A percentile compares a stretch with the other conserved stretches of the same genome.
These are phyloP conservation scores for Leptopilina myrica DNA, from an alignment of 2,888 invertebrate genomes.

Conservation along the genomic window DNA sequence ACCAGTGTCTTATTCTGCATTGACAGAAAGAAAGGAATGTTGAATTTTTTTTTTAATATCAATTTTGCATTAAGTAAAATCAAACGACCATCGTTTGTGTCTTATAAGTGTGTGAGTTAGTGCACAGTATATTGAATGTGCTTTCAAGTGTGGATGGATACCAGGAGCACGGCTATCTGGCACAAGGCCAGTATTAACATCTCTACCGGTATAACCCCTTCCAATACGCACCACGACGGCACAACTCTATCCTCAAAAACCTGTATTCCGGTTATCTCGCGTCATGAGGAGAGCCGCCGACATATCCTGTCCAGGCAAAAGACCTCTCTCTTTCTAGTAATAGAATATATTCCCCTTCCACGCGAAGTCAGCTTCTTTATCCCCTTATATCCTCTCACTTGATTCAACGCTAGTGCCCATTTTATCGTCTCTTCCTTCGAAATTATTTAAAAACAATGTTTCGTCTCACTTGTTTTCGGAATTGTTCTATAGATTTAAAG, in stretches of 20 bases:
- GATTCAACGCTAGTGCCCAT: conserved; percentile 41
- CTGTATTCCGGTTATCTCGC: conserved; percentile 73
- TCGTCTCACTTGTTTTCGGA: background rate
- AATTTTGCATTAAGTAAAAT: conserved; percentile 7
- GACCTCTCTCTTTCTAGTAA: conserved; percentile 50
- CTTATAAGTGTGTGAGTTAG: conserved; percentile 56
- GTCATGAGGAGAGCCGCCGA: conserved; percentile 54
- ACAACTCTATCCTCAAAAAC: conserved; percentile 72
- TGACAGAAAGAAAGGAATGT: too few species aligned
- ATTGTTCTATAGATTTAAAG: background rate
- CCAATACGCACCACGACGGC: conserved; percentile 66
- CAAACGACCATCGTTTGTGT: conserved; percentile 58
- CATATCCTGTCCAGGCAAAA: conserved; percentile 56
- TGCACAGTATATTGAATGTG: conserved; percentile 25
- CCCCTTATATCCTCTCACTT: background rate
- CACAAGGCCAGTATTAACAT: conserved; percentile 77
- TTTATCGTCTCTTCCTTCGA: conserved; percentile 40
- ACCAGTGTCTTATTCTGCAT: too few species aligned
- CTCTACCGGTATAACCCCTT: conserved; percentile 76
- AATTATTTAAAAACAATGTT: conserved; percentile 30
- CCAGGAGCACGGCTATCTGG: conserved; percentile 73
- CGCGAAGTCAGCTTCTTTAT: conserved; percentile 8
- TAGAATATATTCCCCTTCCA: conserved; percentile 38
- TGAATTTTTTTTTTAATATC: background rate
- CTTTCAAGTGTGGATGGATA: conserved; percentile 61